A percentile compares a stretch with the other conserved stretches of the same genome.
Evolutionary conservation across 1,140 invertebrate genomes (phyloP).

Genomic region (Lanistes nyassanus): DNA sequence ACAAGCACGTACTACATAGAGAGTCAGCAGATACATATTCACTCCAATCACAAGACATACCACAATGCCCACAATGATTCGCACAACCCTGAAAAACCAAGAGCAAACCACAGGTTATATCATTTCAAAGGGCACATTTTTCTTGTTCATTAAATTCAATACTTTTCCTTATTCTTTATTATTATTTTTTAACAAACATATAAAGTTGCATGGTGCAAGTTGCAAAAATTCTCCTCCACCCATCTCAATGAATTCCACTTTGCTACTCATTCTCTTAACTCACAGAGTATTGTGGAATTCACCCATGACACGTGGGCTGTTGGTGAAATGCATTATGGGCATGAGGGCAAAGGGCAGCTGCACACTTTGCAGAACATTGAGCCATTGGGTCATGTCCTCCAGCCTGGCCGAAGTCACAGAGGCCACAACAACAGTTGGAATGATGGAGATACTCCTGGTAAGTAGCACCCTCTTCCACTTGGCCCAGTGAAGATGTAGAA

Average conservation of each 20-base stretch:
- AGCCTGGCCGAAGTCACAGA: conserved; percentile 79
- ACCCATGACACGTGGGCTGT: conserved; percentile 81
- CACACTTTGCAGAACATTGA: conserved; percentile 89
- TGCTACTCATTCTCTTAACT: conserved; percentile 34
- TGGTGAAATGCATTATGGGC: conserved; percentile 89
- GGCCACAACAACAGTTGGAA: conserved; percentile 86
- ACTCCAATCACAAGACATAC: conserved; percentile 49
- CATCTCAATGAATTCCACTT: neutral
- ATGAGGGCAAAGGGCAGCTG: conserved; percentile 78
- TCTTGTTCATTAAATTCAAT: no score
- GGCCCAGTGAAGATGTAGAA: conserved; percentile 86
- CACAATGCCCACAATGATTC: conserved; percentile 47
- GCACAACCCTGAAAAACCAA: conserved; percentile 42
- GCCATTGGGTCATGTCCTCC: conserved; percentile 84
- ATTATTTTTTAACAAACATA: neutral
- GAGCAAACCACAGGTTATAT: conserved; percentile 1
- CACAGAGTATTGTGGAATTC: conserved; percentile 55
- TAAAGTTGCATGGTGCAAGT: no score
- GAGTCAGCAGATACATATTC: conserved; percentile 49
- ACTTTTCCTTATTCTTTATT: neutral
- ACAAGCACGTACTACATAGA: conserved; percentile 52
- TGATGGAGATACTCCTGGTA: conserved; percentile 86
- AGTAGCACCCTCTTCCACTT: conserved; percentile 89
- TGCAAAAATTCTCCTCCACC: neutral
- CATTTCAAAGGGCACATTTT: neutral